Evolutionary conservation across 2,113 vertebrate species (phyloP), one percentile per base, ranked within the genome.

Genomic region (Brachirus orientalis): DNA sequence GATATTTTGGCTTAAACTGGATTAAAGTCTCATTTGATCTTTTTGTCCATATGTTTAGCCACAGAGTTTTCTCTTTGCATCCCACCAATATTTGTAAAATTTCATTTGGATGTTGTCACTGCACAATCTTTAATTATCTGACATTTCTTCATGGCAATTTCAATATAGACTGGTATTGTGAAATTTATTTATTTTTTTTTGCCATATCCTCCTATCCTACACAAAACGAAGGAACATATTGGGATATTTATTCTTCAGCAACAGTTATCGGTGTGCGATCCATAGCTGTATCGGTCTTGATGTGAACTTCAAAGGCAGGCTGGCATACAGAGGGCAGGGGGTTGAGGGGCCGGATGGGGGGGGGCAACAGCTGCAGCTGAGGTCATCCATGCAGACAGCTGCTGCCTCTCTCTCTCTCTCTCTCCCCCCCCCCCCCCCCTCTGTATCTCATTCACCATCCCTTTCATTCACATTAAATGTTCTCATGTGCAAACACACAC

Each of bases 361-460:
- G 28, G 28, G 45, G 58, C 68, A 83, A 85, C 91, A 91, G 91
- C 90, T 92, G 82, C 79, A 22, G 52, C 84, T 92, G 89, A 92
- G 86, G 86, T 91, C 89, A 88, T 89, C 68, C 81, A 83, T 67
- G 38, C 81, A 69, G 67, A 83, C 90, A 91, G 89, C 86, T 91
- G 89, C 84, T 75, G 62, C 43, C 60, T 53, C 63, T 16, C 69
- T 52, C 62, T 69, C 68, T 58, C 52, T 44, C 48, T 59, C 40
- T 33, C 36, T 55, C 48, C 40, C 38, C 13, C 11, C 8, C 53
- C 38, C 37, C 17, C 40, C 44, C 2, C 17, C 55, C 47, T 3
- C 53, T 60, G 57, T 50, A 52, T 55, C 72, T 80, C 56, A 75
- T 68, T 75, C 66, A 63, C 60, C 37, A 33, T 73, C 46, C 20